Evolutionary conservation across 2,113 vertebrate species (phyloP).

Genomic region (Plectropomus leopardus): DNA sequence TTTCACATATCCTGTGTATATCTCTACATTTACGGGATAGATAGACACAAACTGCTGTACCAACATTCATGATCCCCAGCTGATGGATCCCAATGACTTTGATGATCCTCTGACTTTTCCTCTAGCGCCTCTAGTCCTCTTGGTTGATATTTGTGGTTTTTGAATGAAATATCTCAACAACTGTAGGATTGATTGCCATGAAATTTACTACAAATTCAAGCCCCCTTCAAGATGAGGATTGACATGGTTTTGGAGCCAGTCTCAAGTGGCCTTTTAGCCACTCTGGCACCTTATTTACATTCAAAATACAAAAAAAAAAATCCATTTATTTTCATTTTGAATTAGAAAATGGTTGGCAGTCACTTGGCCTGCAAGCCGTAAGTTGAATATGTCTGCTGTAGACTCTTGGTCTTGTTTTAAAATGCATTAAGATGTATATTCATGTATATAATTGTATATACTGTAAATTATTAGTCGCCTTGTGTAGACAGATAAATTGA

Average conservation of each 20-base stretch:
- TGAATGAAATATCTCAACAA: conserved; percentile 3
- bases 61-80: neutral
- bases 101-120: neutral
- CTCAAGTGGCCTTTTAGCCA: no score
- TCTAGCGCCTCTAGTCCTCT: neutral
- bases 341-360: no score
- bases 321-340: no score
- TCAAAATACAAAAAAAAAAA: no score
- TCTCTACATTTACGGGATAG: neutral
- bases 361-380: no score
- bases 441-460: no score
- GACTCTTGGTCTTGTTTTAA: no score
- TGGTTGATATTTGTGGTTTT: neutral
- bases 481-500: neutral
- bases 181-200: neutral
- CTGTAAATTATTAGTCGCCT: neutral
- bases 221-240: no score
- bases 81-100: neutral
- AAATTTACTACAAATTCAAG: neutral
- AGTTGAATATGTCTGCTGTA: no score
- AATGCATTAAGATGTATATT: no score
- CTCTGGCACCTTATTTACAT: no score
- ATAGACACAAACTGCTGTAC: neutral
- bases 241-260: no score
- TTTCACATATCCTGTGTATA: neutral